phyloP scores from a whole-genome alignment of 1,140 invertebrate genomes.

The Bombyx mandarina region DNA sequence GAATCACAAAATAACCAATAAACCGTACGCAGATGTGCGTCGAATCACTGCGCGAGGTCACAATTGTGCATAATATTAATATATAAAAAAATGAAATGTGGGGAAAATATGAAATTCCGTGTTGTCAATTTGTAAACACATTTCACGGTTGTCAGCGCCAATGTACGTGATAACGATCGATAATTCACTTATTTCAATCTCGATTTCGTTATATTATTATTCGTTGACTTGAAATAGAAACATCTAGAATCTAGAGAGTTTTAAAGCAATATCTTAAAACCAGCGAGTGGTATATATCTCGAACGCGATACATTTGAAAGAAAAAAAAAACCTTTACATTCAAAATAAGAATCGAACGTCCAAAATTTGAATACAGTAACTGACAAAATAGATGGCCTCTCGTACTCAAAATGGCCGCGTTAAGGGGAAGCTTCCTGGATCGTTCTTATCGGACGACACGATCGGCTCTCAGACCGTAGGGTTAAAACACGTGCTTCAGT shows the following conservation, averaged over 20 bases:
- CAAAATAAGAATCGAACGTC: too few relatives aligned
- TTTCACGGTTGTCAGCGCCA: too few relatives aligned
- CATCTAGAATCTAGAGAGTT: not conserved
- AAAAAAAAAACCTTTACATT: too few relatives aligned
- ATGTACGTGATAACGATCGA: not conserved
- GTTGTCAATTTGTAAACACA: too few relatives aligned
- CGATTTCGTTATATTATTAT: not conserved
- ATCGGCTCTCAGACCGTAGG: not conserved
- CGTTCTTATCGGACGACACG: not conserved
- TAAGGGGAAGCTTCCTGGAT: not conserved
- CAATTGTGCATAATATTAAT: constrained; percentile 45
- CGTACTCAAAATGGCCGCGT: not conserved
- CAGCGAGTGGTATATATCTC: too few relatives aligned
- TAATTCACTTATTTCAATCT: not conserved
- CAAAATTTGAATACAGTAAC: too few relatives aligned
- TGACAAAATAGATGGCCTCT: too few relatives aligned
- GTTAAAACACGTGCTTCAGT: not conserved
- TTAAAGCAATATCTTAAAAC: not conserved
- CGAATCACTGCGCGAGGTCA: constrained; percentile 34
- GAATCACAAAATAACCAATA: constrained; percentile 20
- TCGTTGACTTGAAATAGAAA: not conserved
- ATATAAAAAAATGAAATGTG: constrained; percentile 44
- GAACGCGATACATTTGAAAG: too few relatives aligned
- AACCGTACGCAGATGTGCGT: constrained; percentile 45
- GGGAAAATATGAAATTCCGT: constrained; percentile 45